Base-by-base conservation (phyloP, 2,888 invertebrate genomes). In the Mythimna ferrago region DNA sequence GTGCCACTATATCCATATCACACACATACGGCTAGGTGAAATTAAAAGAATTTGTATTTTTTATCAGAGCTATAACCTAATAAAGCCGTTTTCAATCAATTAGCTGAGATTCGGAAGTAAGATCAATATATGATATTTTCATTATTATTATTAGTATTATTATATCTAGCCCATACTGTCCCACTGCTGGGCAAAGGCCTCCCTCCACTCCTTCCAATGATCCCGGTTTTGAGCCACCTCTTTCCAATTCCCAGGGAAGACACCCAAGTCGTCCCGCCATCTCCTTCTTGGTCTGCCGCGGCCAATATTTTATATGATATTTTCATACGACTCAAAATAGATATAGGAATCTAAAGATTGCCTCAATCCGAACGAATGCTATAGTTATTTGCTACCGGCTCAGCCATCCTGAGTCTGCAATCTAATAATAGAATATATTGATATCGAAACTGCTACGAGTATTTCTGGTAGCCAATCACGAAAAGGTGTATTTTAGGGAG, bases 291-390 rank as follows among this genome's bases (percentile, higher is more conserved):
- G 26, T 26, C 26, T 26, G 26, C 26, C 26, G 26, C 26, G 26
- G 26, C 26, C 26, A 26, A 26, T 26, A 26, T 26, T 26, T 26
- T 26, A 26, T 26, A 26, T 26, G 26, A 56, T 56, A 62, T 48
- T 62, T 54, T 48, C 35, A 72, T 73, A 21, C 6, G 14, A 56
- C n/a, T 32, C 16, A 57, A 21, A 64, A 64, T 51, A 64, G 64
- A 75, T 35, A 73, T 75, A 65, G n/a, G 26, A 44, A 62, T 56
- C 19, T 10, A 19, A 74, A 21, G 65, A 58, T 53, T 65, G 6
- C 6, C 7, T 38, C 19, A 16, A 54, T 7, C 62, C n/a, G n/a
- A 66, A 21, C 21, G 7, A 63, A 53, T 32, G 41, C 32, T 65
- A 35, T n/a, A 6, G n/a, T 32, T 58, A 65, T 73, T 75, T 44